Conservation (phyloP, 2,113 vertebrate species). For the Pelmatolapia mariae region DNA sequence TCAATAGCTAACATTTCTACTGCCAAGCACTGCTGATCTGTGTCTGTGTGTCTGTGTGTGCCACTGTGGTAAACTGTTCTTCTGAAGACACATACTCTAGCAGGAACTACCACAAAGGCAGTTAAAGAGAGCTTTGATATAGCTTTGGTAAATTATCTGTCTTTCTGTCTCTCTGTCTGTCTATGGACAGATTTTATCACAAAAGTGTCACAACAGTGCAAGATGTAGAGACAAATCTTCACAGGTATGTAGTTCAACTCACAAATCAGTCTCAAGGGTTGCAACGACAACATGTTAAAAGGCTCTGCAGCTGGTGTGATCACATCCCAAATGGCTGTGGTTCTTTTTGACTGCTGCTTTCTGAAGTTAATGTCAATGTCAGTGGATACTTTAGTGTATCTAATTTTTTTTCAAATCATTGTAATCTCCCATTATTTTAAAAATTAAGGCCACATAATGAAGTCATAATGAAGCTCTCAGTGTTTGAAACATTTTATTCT, state of each 20-base stretch:
- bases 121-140: neutral
- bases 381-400: neutral
- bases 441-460: neutral
- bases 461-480: neutral
- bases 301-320: neutral
- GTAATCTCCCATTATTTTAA: neutral
- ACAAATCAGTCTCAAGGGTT: neutral
- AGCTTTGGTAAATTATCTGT: neutral
- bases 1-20: neutral
- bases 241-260: neutral
- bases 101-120: neutral
- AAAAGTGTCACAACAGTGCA: neutral
- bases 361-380: neutral
- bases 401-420: accelerated
- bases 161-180: neutral
- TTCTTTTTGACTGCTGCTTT: neutral
- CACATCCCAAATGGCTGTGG: neutral
- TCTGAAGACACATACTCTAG: neutral
- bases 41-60: neutral
- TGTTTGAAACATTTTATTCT: neutral
- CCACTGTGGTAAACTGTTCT: neutral
- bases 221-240: neutral
- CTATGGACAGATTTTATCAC: neutral
- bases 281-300: neutral
- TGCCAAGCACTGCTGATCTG: neutral